Evolutionary conservation across 2,797 vertebrate species (phyloP), one percentile per base, ranked within the genome.

Genomic region (Eulemur coronatus): DNA sequence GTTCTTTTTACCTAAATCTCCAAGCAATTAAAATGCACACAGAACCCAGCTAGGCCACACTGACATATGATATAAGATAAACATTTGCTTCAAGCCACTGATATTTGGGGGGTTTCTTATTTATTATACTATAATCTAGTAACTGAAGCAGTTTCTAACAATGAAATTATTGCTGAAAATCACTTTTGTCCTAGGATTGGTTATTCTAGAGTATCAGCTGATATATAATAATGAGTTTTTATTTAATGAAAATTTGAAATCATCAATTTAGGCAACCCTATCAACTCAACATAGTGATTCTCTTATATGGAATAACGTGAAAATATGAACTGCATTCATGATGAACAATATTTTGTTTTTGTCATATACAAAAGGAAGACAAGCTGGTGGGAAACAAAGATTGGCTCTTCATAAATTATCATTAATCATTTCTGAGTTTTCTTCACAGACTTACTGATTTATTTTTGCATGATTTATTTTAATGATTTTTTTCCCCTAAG

Each of bases 381-480:
- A 92, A 4, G 46, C 11, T 50, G 43, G 43, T 57, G 82, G 11
- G 17, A 30, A 84, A 81, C 75, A 84, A 67, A 38, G 38, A 65
- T n/a, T 86, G 11, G 26, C 15, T 85, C 38, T 91, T 93, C 12
- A 89, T 57, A 84, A 94, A 75, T 24, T 61, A 93, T 78, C 12
- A 82, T 91, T 91, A 95, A 92, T 79, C 41, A 91, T 80, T 89
- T 92, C n/a, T 92, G 41, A 82, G 30, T 35, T 48, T 75, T 55
- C 76, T 69, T 65, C 63, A 41, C 22, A 85, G 26, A 73, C 8
- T 67, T 55, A 65, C 38, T 94, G 41, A 84, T 91, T 93, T 63
- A 65, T 94, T 95, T 95, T 46, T 81, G 35, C 13, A 72, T 79
- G 9, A 59, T n/a, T 96, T 88, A 41, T 61, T 79, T 84, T 72